Base-by-base conservation (phyloP, 2,113 vertebrate species). In the Lanius collurio region DNA sequence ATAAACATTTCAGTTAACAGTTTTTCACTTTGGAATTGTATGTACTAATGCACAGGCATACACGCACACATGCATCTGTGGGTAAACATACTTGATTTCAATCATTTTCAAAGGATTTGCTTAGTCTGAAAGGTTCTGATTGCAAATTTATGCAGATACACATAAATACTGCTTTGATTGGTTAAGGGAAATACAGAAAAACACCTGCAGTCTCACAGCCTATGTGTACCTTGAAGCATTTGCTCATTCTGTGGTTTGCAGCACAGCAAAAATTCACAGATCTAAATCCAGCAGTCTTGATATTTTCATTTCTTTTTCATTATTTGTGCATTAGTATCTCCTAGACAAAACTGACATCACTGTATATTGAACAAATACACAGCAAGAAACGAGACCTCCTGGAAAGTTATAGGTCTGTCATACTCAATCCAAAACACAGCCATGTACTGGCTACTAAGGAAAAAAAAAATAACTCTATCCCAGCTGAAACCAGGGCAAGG, bases 51-150 rank as follows among this genome's bases (percentile, higher is more conserved):
- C 59, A 81, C 23, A 94, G 19, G 73, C n/a, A 69, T 10, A 81
- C 53, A 75, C 28, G 67, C 22, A 68, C 31, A 68, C 13, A 2
- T 62, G 49, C n/a, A 83, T 62, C 52, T 96, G 69, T 90, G 85
- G 18, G 55, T 77, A 96, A 95, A 96, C 87, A 94, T 55, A 42
- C 74, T 85, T 88, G 83, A 93, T 93, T 96, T 95, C 89, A 93
- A 63, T 26, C 11, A 75, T 64, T 94, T 93, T 84, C 46, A 70
- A 86, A 90, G 27, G 49, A 88, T 55, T 59, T 78, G 28, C 39
- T 96, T 95, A 4, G 1, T 91, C 78, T 92, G 88, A 92, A 88
- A 87, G 50, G 65, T 85, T 79, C 60, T 79, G 74, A 96, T 95
- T 88, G 77, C 83, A 90, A 87, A 69, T 94, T 82, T 93, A 88